Conservation (phyloP, 2,888 invertebrate genomes). For the Iphiclides podalirius region DNA sequence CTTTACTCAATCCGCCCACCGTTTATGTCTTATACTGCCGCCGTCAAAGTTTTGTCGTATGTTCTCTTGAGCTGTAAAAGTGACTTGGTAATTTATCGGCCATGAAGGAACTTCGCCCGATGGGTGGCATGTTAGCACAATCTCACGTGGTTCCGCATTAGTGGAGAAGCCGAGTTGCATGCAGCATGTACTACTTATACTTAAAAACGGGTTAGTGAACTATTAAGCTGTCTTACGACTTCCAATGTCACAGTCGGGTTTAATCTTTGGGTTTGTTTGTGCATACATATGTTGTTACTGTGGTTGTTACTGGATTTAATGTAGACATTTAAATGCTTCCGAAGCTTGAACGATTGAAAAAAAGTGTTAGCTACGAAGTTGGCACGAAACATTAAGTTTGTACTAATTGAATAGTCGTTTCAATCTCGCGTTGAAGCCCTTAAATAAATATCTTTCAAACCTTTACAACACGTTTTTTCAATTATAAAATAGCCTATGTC, state of each 20-base stretch:
- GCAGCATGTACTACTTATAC: conserved; percentile 17
- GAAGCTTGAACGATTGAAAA: too few relatives aligned
- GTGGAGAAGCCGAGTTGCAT: conserved; percentile 32
- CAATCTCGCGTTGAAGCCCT: too few relatives aligned
- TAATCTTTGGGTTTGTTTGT: conserved; percentile 1
- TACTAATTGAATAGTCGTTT: too few relatives aligned
- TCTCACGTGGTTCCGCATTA: conserved; percentile 50
- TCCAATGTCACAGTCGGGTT: conserved; percentile 15
- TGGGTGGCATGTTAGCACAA: conserved; percentile 49
- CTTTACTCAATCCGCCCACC: conserved; percentile 5
- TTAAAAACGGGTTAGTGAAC: conserved; percentile 17
- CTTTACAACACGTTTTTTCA: too few relatives aligned
- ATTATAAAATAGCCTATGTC: too few relatives aligned
- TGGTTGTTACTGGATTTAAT: too few relatives aligned
- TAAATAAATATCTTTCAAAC: too few relatives aligned
- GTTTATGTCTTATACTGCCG: conserved; percentile 29
- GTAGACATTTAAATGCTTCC: too few relatives aligned
- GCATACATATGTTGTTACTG: too few relatives aligned
- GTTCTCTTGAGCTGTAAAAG: conserved; percentile 72
- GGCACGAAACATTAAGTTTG: too few relatives aligned
- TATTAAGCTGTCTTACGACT: conserved; percentile 13
- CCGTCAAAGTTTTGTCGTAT: conserved; percentile 61
- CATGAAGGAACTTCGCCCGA: conserved; percentile 60
- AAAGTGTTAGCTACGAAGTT: too few relatives aligned
- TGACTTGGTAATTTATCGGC: conserved; percentile 75